These are phyloP conservation scores for Diarsia rubi DNA, from an alignment of 2,888 invertebrate genomes.

Conservation along the genomic window DNA sequence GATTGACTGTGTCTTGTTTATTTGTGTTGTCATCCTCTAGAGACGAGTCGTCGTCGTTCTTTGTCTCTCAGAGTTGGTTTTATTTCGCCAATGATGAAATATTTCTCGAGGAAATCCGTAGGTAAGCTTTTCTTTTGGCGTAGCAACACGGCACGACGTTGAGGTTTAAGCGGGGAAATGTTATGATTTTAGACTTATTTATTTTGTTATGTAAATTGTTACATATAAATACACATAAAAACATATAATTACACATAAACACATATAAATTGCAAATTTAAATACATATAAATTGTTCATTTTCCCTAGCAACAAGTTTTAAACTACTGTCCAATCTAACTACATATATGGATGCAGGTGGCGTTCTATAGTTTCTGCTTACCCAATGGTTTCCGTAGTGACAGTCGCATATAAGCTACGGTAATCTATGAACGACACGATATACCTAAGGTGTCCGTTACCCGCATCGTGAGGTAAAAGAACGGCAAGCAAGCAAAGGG, in stretches of 20 bases:
- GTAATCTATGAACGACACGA: conserved; percentile 7
- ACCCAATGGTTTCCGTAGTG: background rate
- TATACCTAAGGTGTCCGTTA: background rate
- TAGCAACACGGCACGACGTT: background rate
- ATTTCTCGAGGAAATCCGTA: conserved; percentile 39
- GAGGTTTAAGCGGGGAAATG: background rate
- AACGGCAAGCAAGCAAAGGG: conserved; percentile 15
- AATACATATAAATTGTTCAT: background rate
- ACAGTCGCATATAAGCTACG: background rate
- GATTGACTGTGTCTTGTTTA: conserved; percentile 70
- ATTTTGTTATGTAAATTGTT: conserved; percentile 5
- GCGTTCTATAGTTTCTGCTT: background rate
- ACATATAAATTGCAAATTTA: too few relatives aligned
- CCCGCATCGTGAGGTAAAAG: conserved; percentile 5
- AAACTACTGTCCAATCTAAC: background rate
- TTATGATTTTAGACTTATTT: conserved; percentile 5
- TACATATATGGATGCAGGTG: background rate
- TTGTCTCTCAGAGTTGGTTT: conserved; percentile 63
- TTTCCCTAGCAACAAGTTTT: background rate
- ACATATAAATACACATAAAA: too few relatives aligned
- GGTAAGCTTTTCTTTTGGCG: conserved; percentile 11
- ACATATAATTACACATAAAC: too few relatives aligned
- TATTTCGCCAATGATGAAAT: conserved; percentile 57
- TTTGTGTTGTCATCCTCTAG: conserved; percentile 65
- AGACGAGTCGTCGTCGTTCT: conserved; percentile 55